Evolutionary conservation across 2,888 invertebrate genomes (phyloP).

Genomic region (Ectropis crepuscularia): DNA sequence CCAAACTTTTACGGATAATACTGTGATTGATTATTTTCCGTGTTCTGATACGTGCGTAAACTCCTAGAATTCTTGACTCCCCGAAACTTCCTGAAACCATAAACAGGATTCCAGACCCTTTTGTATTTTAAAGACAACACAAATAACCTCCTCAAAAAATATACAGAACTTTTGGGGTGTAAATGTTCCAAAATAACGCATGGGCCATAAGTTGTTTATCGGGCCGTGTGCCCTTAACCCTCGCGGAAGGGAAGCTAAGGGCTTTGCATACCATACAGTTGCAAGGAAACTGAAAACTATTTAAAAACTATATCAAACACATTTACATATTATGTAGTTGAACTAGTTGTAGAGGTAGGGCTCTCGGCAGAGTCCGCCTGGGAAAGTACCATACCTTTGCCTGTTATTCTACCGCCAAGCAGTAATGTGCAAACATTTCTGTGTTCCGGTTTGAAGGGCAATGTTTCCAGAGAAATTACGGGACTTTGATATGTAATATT

Average conservation of each 20-base stretch:
- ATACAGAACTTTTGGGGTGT: conserved; percentile 25
- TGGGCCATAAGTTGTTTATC: conserved; percentile 30
- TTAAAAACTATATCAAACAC: too few species aligned
- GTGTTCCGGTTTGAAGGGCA: too few species aligned
- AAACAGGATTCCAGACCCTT: conserved; percentile 14
- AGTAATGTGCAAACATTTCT: too few species aligned
- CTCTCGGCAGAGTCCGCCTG: too few species aligned
- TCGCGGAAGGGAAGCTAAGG: conserved; percentile 17
- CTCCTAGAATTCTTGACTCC: background rate
- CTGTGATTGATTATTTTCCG: background rate
- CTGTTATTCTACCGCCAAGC: too few species aligned
- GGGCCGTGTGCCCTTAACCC: conserved; percentile 26
- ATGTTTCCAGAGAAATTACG: too few species aligned
- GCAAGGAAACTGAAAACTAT: too few species aligned
- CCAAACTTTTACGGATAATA: background rate
- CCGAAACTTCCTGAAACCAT: conserved; percentile 2
- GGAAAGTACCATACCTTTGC: too few species aligned
- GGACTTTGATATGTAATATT: too few species aligned
- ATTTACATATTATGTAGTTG: too few species aligned
- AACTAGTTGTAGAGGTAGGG: too few species aligned
- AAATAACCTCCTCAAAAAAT: conserved; percentile 20
- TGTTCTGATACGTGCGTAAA: background rate
- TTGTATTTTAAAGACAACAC: conserved; percentile 17
- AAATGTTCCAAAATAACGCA: conserved; percentile 30
- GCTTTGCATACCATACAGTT: background rate